Evolutionary conservation across 2,888 invertebrate species (phyloP), one percentile per base, ranked within the genome.

Genomic region (Papilio demoleus): DNA sequence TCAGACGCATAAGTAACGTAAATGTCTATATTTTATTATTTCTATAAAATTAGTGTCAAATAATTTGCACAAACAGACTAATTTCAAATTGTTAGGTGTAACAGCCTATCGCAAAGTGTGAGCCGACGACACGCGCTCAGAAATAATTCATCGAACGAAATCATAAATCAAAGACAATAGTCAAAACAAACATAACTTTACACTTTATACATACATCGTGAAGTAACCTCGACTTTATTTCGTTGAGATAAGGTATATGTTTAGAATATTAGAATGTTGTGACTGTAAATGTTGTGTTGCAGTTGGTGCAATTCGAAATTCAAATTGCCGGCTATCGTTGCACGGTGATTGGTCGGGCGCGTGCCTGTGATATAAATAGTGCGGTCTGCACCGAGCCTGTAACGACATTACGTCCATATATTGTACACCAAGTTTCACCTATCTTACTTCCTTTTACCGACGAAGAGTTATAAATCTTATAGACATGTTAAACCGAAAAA

Each of bases 131-230:
- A 83, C 78, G 83, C 81, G 81, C 78, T 77, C 75, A 75, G 78
- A 84, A 85, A 91, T 91, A 90, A 90, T 86, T 91, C 89, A 92
- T 91, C 85, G 90, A 89, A 91, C 86, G 79, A 84, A 88, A 85
- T 82, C 88, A 90, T 92, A 90, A 91, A 91, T 92, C 90, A 92
- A 86, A 87, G 77, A 81, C 85, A 84, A 86, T 85, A 85, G 82
- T 79, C 78, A 79, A 47, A 68, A 64, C 81, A 81, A 82, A 76
- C 74, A 75, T 75, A 72, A 47, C 42, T 34, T 58, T 58, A 47
- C 68, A 1, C 4, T n/a, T 14, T 22, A 14, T 4, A 64, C 12
- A 19, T 19, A 9, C 11, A 3, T 8, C 22, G 1, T 9, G 8
- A 65, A n/a, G 38, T 2, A 74, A 65, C 70, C 31, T 67, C 34